These are phyloP conservation scores for Hypothenemus hampei DNA, from an alignment of 1,140 invertebrate genomes.

Conservation along the genomic window DNA sequence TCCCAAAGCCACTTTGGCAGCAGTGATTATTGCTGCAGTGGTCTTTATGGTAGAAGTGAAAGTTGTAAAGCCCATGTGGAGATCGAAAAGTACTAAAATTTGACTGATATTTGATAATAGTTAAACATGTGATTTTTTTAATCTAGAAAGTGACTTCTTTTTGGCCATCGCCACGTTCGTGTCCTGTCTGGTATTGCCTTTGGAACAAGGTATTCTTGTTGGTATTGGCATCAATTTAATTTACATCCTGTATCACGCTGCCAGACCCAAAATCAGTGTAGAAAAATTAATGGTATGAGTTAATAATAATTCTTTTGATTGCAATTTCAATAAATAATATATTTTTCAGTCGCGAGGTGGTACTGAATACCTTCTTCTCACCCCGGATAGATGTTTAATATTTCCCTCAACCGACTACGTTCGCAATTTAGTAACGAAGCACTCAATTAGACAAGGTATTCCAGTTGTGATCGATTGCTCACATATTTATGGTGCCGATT, in stretches of 20 bases:
- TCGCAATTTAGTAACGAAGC: slow-evolving; percentile 74
- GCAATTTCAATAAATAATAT: not conserved
- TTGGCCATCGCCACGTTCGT: slow-evolving; percentile 81
- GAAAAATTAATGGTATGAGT: slow-evolving; percentile 61
- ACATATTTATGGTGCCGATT: slow-evolving; percentile 77
- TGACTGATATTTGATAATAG: not conserved
- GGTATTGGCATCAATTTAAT: slow-evolving; percentile 86
- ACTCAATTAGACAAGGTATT: slow-evolving; percentile 58
- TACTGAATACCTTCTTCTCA: slow-evolving; percentile 71
- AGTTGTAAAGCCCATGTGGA: slow-evolving; percentile 71
- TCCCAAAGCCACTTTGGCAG: slow-evolving; percentile 71
- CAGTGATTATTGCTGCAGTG: slow-evolving; percentile 78
- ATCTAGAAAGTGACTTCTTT: slow-evolving; percentile 78
- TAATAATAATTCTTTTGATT: not conserved
- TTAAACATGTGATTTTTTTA: slow-evolving; percentile 26
- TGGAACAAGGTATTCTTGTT: slow-evolving; percentile 85
- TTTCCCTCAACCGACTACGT: slow-evolving; percentile 88
- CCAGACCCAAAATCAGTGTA: slow-evolving; percentile 76
- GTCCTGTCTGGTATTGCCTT: slow-evolving; percentile 70
- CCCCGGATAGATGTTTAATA: slow-evolving; percentile 77
- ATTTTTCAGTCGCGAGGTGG: slow-evolving; percentile 55
- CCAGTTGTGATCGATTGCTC: slow-evolving; percentile 79
- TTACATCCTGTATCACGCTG: slow-evolving; percentile 84
- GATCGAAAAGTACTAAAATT: slow-evolving; percentile 68
- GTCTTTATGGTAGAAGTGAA: slow-evolving; percentile 78